phyloP scores from a whole-genome alignment of 2,113 vertebrate genomes.

The Coregonus clupeaformis region DNA sequence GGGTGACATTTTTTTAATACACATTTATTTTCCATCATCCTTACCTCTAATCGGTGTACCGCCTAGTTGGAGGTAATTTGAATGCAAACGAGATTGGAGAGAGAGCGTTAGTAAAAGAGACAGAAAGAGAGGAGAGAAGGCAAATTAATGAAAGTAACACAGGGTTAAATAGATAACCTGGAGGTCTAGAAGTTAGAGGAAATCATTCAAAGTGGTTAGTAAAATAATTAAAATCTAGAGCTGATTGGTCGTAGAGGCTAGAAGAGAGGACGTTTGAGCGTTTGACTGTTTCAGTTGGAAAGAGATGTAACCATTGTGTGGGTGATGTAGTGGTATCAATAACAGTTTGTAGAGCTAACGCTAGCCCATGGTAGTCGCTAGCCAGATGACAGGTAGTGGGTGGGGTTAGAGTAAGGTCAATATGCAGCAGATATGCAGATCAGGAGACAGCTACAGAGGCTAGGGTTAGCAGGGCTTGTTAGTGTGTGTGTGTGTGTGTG shows the following conservation, averaged over 20 bases:
- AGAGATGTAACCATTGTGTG: neutral
- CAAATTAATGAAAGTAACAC: constrained; percentile 42
- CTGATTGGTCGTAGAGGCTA: neutral
- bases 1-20: constrained; percentile 72
- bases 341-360: neutral
- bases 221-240: constrained; percentile 8
- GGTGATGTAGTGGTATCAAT: neutral
- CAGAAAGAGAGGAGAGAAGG: constrained; percentile 71
- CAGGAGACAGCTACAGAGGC: constrained; percentile 50
- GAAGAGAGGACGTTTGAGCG: neutral
- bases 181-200: constrained; percentile 22
- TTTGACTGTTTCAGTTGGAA: neutral
- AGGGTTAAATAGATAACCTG: constrained; percentile 38
- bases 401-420: neutral
- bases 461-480: constrained; percentile 44
- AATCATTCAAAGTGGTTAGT: constrained; percentile 4
- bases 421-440: constrained; percentile 25
- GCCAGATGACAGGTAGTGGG: neutral
- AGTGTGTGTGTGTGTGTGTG: neutral
- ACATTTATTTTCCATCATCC: constrained; percentile 81
- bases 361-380: neutral
- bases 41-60: constrained; percentile 99
- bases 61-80: constrained; percentile 95
- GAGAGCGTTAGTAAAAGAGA: constrained; percentile 80
- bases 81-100: constrained; percentile 97